phyloP scores from a whole-genome alignment of 2,113 vertebrate genomes.

The Zosterops japonicus region DNA sequence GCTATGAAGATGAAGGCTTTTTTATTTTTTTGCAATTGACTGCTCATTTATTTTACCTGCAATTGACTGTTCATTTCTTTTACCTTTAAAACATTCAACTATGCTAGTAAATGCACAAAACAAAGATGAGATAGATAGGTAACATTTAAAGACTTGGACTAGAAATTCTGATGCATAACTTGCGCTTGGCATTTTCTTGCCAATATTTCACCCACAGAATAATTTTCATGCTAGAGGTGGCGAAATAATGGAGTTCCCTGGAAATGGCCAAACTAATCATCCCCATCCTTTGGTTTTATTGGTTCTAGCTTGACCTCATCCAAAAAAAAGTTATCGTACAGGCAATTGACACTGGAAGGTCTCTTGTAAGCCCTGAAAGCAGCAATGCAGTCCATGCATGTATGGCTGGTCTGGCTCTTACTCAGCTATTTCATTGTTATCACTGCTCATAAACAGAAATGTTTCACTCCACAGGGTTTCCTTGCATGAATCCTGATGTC shows the following conservation, averaged over 20 bases:
- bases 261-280: neutral
- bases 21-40: neutral
- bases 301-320: neutral
- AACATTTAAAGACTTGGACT: neutral
- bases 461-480: neutral
- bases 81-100: neutral
- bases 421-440: neutral
- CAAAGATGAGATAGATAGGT: neutral
- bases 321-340: neutral
- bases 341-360: accelerated
- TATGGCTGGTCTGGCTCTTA: accelerated
- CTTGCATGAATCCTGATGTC: neutral
- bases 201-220: neutral
- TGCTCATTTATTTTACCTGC: neutral
- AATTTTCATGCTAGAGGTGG: neutral
- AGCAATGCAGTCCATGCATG: accelerated
- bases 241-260: neutral
- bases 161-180: neutral
- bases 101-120: neutral
- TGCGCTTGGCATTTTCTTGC: neutral
- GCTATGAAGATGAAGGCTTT: neutral
- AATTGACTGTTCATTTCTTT: neutral
- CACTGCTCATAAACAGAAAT: neutral
- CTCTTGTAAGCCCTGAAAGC: neutral
- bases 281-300: neutral